phyloP scores from a whole-genome alignment of 1,140 invertebrate genomes.

The Drosophila equinoxialis region DNA sequence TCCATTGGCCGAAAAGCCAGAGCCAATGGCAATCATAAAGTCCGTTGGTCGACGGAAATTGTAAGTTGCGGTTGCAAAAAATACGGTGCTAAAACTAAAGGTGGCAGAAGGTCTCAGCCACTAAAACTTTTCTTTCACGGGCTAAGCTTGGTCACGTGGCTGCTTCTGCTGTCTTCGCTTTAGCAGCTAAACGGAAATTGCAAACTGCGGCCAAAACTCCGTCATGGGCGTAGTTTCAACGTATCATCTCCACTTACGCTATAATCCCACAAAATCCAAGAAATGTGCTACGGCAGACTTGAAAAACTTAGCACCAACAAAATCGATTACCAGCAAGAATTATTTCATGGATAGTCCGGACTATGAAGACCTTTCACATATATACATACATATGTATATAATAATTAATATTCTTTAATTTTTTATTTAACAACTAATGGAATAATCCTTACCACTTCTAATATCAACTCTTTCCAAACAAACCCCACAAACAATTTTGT shows the following conservation, averaged over 20 bases:
- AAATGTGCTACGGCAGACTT: too few species aligned
- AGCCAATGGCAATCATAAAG: slow-evolving; percentile 73
- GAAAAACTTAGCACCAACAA: too few species aligned
- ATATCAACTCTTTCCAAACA: too few species aligned
- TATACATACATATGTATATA: too few species aligned
- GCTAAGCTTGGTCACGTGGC: slow-evolving; percentile 31
- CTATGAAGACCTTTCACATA: too few species aligned
- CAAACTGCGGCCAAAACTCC: slow-evolving; percentile 52
- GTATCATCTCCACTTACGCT: slow-evolving; percentile 29
- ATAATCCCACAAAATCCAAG: background rate
- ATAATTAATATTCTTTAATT: too few species aligned
- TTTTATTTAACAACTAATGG: too few species aligned
- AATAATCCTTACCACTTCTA: too few species aligned
- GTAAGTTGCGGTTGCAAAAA: slow-evolving; percentile 66
- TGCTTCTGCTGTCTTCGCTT: slow-evolving; percentile 20
- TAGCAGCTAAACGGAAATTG: slow-evolving; percentile 63
- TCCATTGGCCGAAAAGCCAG: slow-evolving; percentile 20
- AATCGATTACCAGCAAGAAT: too few species aligned
- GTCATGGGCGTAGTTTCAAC: slow-evolving; percentile 18
- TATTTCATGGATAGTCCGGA: too few species aligned
- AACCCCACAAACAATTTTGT: too few species aligned
- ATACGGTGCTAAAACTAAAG: slow-evolving; percentile 15
- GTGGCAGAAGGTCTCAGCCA: slow-evolving; percentile 39
- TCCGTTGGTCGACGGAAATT: slow-evolving; percentile 74
- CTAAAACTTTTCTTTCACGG: slow-evolving; percentile 34